These are phyloP conservation scores for Agrochola lychnidis DNA, from an alignment of 2,888 invertebrate species.

Conservation along the genomic window DNA sequence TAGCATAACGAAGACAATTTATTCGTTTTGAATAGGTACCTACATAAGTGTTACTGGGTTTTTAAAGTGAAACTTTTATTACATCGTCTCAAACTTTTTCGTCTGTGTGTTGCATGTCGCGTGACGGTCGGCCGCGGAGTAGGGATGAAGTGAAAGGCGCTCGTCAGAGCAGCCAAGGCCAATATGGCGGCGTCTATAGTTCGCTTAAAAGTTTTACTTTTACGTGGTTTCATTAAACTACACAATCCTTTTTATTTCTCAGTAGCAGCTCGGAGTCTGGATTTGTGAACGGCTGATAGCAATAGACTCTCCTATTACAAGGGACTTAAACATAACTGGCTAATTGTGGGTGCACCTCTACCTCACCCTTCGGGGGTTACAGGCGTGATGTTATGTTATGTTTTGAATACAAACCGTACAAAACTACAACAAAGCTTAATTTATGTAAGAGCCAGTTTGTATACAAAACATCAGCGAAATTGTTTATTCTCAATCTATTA, in stretches of 20 bases:
- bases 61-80: no score
- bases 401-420: neutral
- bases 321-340: neutral
- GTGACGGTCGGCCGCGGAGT: no score
- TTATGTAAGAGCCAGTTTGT: neutral
- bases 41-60: neutral
- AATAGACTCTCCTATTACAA: neutral
- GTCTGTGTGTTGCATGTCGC: no score
- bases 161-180: no score
- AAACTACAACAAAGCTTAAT: neutral
- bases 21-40: constrained; percentile 17
- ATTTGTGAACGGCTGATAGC: neutral
- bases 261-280: neutral
- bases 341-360: neutral
- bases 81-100: no score
- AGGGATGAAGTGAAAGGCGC: no score
- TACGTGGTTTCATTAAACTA: no score
- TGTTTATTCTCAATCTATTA: neutral
- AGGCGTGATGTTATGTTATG: no score
- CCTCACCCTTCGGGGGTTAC: neutral
- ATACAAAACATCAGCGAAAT: neutral
- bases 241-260: no score
- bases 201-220: no score
- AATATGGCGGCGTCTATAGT: no score
- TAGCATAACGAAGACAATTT: constrained; percentile 60